Base-by-base conservation (phyloP, 2,797 vertebrate genomes). In the Chelon labrosus region DNA sequence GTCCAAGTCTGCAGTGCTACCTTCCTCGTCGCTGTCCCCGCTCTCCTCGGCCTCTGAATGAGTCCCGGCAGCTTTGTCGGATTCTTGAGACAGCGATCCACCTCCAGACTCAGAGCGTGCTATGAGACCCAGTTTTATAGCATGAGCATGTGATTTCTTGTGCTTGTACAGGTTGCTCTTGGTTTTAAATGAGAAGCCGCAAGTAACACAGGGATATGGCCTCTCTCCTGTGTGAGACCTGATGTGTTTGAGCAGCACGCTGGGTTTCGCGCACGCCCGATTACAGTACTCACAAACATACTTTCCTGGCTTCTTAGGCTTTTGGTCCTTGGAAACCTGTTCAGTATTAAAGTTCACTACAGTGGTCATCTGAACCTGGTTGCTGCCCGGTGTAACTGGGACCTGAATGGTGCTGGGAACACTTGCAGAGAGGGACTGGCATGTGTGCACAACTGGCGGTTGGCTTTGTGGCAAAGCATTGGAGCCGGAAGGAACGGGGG, bases 141-240 rank as follows among this genome's bases (percentile, higher is more conserved):
- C 96, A 6, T 99, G 98, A 0, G 98, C 98, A 14, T 99, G 98
- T 25, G 98, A 99, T 61, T 99, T 99, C 91, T 98, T 99, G 96
- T 99, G 98, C 95, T 99, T 99, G 89, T 99, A 99, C 52, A 99
- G 89, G 87, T 99, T 99, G 89, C 98, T 99, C 94, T 99, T 99
- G 79, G 98, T 99, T 93, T 99, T 99, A 89, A 99, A 99, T 0
- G 98, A 99, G 93, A 99, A 99, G 27, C 97, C 98, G 82, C 98
- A 99, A 0, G 98, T 98, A 61, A 98, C 94, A 76, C 98, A 99
- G 38, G 98, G 98, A 79, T 99, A 99, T 0, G 98, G 98, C 35
- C 98, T 94, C 82, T 99, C 98, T 70, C 98, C 98, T 2, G 98
- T 99, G 90, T 99, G 98, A 65, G 98, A 99, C 73, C 98, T 93